These are phyloP conservation scores for Amia ocellicauda DNA, from an alignment of 2,113 vertebrate genomes.

Conservation along the genomic window DNA sequence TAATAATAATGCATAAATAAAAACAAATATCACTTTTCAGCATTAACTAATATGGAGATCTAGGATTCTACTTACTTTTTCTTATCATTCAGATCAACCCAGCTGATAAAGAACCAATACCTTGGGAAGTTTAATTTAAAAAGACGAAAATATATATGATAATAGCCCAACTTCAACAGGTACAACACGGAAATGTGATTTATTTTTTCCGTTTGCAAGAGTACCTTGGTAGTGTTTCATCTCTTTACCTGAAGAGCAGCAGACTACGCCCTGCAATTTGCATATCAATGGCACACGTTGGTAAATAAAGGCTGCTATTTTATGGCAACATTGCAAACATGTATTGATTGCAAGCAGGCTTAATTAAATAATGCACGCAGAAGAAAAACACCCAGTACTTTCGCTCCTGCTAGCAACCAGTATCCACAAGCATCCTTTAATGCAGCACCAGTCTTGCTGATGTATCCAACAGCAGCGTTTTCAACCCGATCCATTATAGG, in stretches of 20 bases:
- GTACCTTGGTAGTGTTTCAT: neutral
- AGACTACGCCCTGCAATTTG: constrained; percentile 7
- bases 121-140: no score
- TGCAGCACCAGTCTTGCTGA: constrained; percentile 14
- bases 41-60: no score
- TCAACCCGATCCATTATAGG: neutral
- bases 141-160: no score
- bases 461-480: neutral
- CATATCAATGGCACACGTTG: neutral
- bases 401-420: neutral
- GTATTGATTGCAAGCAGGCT: no score
- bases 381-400: constrained; percentile 7
- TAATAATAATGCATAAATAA: no score
- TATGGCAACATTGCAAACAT: neutral
- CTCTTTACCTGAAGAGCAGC: neutral
- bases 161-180: no score
- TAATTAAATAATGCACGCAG: neutral
- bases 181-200: no score
- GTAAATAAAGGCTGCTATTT: neutral
- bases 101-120: no score
- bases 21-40: no score
- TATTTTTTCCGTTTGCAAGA: neutral
- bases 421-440: constrained; percentile 20
- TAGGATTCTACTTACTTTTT: no score
- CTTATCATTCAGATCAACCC: no score